Evolutionary conservation across 1,140 invertebrate species (phyloP), one percentile per base, ranked within the genome.

Genomic region (Yoshiicerus persimilis): DNA sequence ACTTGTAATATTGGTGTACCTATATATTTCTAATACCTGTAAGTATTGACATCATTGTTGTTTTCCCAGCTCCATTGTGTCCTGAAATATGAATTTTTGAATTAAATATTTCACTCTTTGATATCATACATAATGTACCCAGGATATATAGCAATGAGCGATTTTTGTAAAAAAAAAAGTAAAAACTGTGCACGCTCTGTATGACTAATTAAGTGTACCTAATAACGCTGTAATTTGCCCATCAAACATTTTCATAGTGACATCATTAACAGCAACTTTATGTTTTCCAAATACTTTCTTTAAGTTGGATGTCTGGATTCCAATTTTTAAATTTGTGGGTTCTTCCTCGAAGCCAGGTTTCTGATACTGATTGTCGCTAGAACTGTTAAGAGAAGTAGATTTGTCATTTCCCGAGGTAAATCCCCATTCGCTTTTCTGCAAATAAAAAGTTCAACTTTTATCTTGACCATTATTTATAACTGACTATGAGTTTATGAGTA

Each of bases 21-120:
- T 75, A 6, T 32, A 75, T 16, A 64, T n/a, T 2, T 6, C 92
- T 91, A 87, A 93, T 92, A 94, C 96, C 96, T 89, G 96, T 97
- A 4, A 97, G 93, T 93, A 97, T 97, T 2, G 95, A 95, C 95
- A 98, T 95, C 90, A 95, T 94, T 86, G 96, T 96, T 0, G 96
- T 96, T 93, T 97, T 97, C 1, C 94, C 94, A 70, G 94, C 94
- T 25, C 94, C 94, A 38, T 90, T 91, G 80, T 91, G 88, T 0
- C 90, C 89, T 75, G 25, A 27, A 23, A 8, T 34, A 23, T 23
- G 38, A 11, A 25, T 30, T 4, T 8, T 27, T 2, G 23, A 70
- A 11, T n/a, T 66, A 27, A 30, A 16, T n/a, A 56, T n/a, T 56
- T n/a, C 16, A 20, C n/a, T 16, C 66, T 27, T 75, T 30, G 93